A percentile compares a stretch with the other conserved stretches of the same genome.
These are phyloP conservation scores for Spea hammondii DNA, from an alignment of 2,797 vertebrate genomes.

Conservation along the genomic window DNA sequence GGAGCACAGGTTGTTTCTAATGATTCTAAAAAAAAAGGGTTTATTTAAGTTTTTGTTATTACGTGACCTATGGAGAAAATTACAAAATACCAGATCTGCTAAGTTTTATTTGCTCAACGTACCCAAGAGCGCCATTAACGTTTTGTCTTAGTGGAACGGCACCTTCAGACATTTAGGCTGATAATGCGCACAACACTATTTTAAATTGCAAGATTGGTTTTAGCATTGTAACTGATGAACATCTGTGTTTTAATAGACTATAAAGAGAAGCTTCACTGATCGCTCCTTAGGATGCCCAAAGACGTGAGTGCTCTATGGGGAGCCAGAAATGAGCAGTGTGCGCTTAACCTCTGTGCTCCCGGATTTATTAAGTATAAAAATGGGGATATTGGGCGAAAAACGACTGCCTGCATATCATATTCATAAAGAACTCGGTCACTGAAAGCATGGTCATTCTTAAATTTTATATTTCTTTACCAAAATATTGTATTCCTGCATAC, in stretches of 20 bases:
- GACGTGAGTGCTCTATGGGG: slow-evolving; percentile 61
- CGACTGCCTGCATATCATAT: background rate
- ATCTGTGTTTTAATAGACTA: slow-evolving; percentile 67
- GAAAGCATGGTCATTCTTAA: too few species aligned
- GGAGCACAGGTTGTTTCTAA: too few species aligned
- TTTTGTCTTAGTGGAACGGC: too few species aligned
- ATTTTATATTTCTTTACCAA: too few species aligned
- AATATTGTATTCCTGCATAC: too few species aligned
- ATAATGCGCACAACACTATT: slow-evolving; percentile 54
- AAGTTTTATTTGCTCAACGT: too few species aligned
- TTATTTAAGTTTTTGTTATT: too few species aligned
- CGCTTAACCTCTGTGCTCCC: slow-evolving; percentile 27
- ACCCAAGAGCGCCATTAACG: too few species aligned
- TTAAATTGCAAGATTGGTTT: slow-evolving; percentile 64
- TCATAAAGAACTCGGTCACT: too few species aligned
- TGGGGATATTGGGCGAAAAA: background rate
- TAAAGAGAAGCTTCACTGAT: slow-evolving; percentile 62
- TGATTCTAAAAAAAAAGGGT: too few species aligned
- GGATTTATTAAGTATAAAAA: background rate
- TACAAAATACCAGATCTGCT: too few species aligned
- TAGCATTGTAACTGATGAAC: slow-evolving; percentile 64
- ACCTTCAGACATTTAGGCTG: slow-evolving; percentile 54
- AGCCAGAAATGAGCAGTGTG: slow-evolving; percentile 54
- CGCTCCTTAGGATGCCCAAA: slow-evolving; percentile 68
- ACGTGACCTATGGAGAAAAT: too few species aligned